These are phyloP conservation scores for Leptinotarsa haldemani DNA, from an alignment of 2,888 invertebrate genomes.

Conservation along the genomic window DNA sequence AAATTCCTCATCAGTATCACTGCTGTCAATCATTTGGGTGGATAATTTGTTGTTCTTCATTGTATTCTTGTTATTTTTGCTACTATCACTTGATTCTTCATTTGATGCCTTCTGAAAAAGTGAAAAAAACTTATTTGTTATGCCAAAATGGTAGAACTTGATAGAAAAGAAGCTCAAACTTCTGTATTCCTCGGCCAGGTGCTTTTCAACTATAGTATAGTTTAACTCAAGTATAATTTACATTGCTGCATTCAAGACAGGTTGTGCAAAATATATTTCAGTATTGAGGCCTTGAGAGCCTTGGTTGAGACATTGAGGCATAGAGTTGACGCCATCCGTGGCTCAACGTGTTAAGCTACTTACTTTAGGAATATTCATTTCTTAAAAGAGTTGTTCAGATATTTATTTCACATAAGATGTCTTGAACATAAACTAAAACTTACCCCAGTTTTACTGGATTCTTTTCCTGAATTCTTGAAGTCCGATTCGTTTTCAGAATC, in stretches of 20 bases:
- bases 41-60: constrained; percentile 54
- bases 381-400: no score
- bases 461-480: constrained; percentile 1
- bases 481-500: constrained; percentile 16
- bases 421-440: not conserved
- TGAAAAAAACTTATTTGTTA: not conserved
- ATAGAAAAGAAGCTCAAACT: not conserved
- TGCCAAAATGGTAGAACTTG: not conserved
- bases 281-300: no score
- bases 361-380: no score
- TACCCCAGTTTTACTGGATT: constrained; percentile 7
- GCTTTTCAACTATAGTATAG: no score
- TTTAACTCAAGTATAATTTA: no score
- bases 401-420: no score
- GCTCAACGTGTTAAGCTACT: not conserved
- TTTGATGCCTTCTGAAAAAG: constrained; percentile 52
- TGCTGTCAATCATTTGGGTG: constrained; percentile 49
- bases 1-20: constrained; percentile 53
- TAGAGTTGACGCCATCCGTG: not conserved
- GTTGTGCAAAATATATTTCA: not conserved
- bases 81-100: constrained; percentile 53
- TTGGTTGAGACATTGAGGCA: not conserved
- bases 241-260: no score
- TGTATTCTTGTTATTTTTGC: constrained; percentile 38
- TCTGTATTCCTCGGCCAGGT: no score